Percentiles rank a stretch among this genome's conserved stretches.
phyloP scores from a whole-genome alignment of 2,797 vertebrate species.

The Eutrigla gurnardus region DNA sequence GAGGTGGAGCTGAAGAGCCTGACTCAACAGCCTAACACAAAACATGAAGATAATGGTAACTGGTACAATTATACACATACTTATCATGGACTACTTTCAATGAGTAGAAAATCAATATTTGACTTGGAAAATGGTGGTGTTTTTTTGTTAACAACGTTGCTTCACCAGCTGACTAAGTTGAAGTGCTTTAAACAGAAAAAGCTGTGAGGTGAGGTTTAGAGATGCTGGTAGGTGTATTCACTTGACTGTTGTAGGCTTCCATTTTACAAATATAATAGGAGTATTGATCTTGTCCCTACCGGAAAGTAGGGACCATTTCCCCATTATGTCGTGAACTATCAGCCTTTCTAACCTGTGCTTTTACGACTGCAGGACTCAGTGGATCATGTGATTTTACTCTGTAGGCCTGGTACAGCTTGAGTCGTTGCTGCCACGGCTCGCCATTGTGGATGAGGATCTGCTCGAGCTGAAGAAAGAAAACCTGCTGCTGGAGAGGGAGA shows the following conservation, averaged over 20 bases:
- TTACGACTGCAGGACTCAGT: neutral
- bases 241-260: neutral
- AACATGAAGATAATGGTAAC: slow-evolving; percentile 39
- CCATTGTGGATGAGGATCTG: slow-evolving; percentile 17
- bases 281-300: neutral
- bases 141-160: neutral
- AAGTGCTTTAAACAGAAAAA: neutral
- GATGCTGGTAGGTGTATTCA: neutral
- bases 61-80: neutral
- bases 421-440: accelerated
- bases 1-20: slow-evolving; percentile 77
- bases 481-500: slow-evolving; percentile 68
- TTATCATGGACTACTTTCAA: neutral
- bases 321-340: neutral
- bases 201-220: neutral
- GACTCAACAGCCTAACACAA: accelerated
- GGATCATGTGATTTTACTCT: neutral
- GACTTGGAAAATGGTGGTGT: neutral
- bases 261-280: neutral
- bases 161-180: too few species aligned
- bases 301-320: neutral
- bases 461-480: slow-evolving; percentile 59
- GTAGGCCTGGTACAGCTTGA: neutral
- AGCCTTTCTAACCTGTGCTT: neutral
- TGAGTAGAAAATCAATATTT: neutral